A percentile compares a stretch with the other conserved stretches of the same genome.
Evolutionary conservation across 1,140 invertebrate species (phyloP).

Genomic region (Trichonephila clavata): DNA sequence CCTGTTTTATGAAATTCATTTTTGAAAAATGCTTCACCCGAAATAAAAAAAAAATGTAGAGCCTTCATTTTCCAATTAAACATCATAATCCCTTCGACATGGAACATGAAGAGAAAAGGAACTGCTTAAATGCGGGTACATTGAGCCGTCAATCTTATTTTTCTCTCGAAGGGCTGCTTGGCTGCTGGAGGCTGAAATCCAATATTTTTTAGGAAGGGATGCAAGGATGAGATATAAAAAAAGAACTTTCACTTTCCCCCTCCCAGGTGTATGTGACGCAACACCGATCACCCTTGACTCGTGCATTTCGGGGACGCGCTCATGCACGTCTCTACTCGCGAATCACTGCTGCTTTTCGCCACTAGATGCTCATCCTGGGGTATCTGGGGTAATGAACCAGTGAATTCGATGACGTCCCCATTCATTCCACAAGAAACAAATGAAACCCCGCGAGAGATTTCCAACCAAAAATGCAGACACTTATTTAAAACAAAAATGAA

Average conservation of each 20-base stretch:
- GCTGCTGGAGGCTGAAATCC: background rate
- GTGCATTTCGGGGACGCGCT: background rate
- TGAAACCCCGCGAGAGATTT: too few relatives aligned
- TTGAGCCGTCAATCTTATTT: slow-evolving; percentile 7
- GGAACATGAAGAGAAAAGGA: background rate
- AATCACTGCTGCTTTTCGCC: background rate
- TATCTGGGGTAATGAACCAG: too few relatives aligned
- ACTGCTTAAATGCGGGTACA: background rate
- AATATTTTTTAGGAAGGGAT: background rate
- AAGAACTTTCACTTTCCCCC: background rate
- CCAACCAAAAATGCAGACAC: too few relatives aligned
- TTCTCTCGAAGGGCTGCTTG: background rate
- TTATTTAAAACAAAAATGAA: too few relatives aligned
- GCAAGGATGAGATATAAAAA: background rate
- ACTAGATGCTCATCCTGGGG: too few relatives aligned
- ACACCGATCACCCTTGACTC: slow-evolving; percentile 54
- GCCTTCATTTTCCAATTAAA: background rate
- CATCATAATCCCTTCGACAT: background rate
- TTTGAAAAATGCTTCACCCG: too few relatives aligned
- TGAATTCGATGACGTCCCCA: too few relatives aligned
- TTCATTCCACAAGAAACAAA: too few relatives aligned
- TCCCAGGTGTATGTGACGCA: slow-evolving; percentile 1
- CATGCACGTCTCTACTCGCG: background rate
- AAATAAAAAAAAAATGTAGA: background rate
- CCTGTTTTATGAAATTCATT: too few relatives aligned